These are phyloP conservation scores for Coremacera marginata DNA, from an alignment of 2,888 invertebrate genomes.

Conservation along the genomic window DNA sequence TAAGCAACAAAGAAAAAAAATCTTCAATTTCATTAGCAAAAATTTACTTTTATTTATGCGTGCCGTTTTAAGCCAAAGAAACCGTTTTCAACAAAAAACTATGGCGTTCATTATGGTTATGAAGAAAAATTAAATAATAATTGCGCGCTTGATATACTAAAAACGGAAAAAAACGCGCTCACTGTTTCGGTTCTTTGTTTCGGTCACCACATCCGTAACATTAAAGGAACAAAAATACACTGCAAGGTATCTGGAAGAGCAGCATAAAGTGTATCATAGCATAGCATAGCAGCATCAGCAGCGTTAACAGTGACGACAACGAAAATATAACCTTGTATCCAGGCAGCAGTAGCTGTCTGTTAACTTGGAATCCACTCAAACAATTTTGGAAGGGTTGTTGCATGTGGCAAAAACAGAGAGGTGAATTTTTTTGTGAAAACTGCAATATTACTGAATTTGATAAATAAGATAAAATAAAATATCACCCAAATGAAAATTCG, in stretches of 20 bases:
- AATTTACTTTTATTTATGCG: too few species aligned
- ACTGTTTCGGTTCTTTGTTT: constrained; percentile 2
- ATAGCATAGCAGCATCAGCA: not conserved
- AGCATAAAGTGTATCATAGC: not conserved
- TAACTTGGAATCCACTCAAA: constrained; percentile 6
- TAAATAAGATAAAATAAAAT: too few species aligned
- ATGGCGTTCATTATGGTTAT: not conserved
- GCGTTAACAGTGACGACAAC: not conserved
- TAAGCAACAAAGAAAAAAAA: too few species aligned
- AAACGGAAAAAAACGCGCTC: constrained; percentile 18
- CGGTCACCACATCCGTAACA: constrained; percentile 16
- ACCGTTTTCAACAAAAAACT: not conserved
- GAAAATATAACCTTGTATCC: not conserved
- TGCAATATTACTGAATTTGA: too few species aligned
- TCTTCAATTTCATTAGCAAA: too few species aligned
- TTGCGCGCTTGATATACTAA: constrained; percentile 23
- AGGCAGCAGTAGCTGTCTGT: constrained; percentile 23
- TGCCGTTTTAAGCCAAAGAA: too few species aligned
- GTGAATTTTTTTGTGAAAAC: not conserved
- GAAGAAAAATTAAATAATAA: not conserved
- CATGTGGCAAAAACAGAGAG: not conserved
- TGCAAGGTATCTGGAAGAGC: constrained; percentile 34
- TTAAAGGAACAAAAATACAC: constrained; percentile 33
- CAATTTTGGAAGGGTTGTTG: not conserved
- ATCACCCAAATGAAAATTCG: too few species aligned